These are phyloP conservation scores for Drosophila pachea DNA, from an alignment of 1,140 invertebrate genomes.

Conservation along the genomic window DNA sequence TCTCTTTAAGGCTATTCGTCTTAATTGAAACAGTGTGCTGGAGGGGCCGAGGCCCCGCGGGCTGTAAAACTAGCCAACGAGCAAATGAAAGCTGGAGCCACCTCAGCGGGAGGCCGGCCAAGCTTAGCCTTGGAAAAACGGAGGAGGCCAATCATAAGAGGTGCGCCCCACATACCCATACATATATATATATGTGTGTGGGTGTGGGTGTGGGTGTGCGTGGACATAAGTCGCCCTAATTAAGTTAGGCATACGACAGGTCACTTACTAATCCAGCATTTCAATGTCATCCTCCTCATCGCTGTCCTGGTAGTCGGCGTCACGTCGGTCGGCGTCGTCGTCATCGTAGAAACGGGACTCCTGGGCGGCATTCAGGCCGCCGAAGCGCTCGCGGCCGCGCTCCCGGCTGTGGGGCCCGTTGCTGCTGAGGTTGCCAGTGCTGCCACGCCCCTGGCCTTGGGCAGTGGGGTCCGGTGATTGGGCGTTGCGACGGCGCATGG, in stretches of 20 bases:
- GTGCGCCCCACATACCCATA: background rate
- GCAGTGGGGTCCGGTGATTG: background rate
- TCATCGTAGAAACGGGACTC: slow-evolving; percentile 52
- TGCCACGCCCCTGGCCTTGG: slow-evolving; percentile 15
- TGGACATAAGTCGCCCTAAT: slow-evolving; percentile 10
- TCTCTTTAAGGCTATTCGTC: no score
- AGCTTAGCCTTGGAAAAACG: background rate
- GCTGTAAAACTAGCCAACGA: slow-evolving; percentile 2
- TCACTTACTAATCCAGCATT: slow-evolving; percentile 73
- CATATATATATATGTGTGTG: background rate
- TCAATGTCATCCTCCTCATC: slow-evolving; percentile 70
- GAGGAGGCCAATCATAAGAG: slow-evolving; percentile 1
- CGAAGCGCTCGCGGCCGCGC: slow-evolving; percentile 38
- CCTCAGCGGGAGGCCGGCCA: background rate
- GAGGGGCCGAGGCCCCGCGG: background rate
- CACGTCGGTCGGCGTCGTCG: slow-evolving; percentile 27
- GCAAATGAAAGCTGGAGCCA: background rate
- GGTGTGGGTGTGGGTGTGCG: no score
- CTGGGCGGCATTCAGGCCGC: slow-evolving; percentile 33
- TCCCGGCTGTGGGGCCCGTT: slow-evolving; percentile 34
- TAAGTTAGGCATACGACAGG: slow-evolving; percentile 17
- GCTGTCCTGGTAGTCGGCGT: slow-evolving; percentile 33
- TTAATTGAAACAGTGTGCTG: no score
- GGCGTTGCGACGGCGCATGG: slow-evolving; percentile 41
- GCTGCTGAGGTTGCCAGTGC: slow-evolving; percentile 28